Evolutionary conservation across 1,140 invertebrate species (phyloP).

Genomic region (Phthorimaea operculella): DNA sequence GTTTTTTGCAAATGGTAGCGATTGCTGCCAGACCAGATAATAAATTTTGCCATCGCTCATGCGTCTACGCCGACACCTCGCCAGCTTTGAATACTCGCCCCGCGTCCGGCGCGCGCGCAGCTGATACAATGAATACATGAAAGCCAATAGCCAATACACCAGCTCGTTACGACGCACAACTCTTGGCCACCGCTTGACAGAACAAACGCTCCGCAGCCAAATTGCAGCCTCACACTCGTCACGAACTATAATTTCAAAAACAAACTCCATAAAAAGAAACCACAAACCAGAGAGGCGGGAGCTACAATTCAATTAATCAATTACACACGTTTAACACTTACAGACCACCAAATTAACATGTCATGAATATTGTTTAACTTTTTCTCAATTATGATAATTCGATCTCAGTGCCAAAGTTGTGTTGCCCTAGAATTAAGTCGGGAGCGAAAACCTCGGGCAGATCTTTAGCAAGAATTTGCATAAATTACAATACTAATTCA

Average conservation of each 20-base stretch:
- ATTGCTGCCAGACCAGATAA: constrained; percentile 9
- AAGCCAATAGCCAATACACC: neutral
- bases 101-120: neutral
- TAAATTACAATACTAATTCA: constrained; percentile 46
- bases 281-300: constrained; percentile 28
- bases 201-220: neutral
- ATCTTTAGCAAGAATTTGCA: constrained; percentile 48
- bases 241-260: constrained; percentile 21
- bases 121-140: constrained; percentile 5
- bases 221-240: constrained; percentile 1
- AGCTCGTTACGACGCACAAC: neutral
- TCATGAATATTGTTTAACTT: constrained; percentile 62
- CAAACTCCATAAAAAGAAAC: constrained; percentile 40
- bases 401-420: constrained; percentile 26
- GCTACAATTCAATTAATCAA: constrained; percentile 24
- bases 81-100: neutral
- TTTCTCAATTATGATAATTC: constrained; percentile 50
- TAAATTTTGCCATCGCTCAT: constrained; percentile 14
- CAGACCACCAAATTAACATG: constrained; percentile 56
- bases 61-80: constrained; percentile 9
- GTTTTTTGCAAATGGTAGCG: neutral
- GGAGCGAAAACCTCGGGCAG: constrained; percentile 37
- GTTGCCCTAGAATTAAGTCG: constrained; percentile 46
- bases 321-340: constrained; percentile 52
- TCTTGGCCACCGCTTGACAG: neutral